Conservation (phyloP, 2,888 invertebrate species). For the Stictocephala bisonia region DNA sequence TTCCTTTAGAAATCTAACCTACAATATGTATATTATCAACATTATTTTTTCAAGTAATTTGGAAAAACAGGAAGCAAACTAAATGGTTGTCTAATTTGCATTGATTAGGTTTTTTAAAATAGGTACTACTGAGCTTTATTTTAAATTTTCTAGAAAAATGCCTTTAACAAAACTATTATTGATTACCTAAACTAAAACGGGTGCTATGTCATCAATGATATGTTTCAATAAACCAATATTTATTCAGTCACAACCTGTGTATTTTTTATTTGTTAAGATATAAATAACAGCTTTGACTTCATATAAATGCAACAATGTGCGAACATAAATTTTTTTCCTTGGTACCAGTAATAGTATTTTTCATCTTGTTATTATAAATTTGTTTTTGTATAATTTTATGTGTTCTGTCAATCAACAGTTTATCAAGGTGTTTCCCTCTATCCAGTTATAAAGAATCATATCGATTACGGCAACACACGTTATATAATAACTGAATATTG, state of each 20-base stretch:
- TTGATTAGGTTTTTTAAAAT: neutral
- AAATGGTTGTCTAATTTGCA: too few relatives aligned
- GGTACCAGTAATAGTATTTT: too few relatives aligned
- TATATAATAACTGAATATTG: too few relatives aligned
- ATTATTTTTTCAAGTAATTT: neutral
- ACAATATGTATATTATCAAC: neutral
- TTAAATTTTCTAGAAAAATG: neutral
- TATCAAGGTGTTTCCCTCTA: too few relatives aligned
- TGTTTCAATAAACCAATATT: neutral
- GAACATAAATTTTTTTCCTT: too few relatives aligned
- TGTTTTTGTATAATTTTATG: too few relatives aligned
- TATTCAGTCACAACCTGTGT: neutral
- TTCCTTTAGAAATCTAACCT: neutral
- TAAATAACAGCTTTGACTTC: neutral
- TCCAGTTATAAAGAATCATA: too few relatives aligned
- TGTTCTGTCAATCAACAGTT: too few relatives aligned
- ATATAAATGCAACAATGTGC: too few relatives aligned
- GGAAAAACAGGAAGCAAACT: too few relatives aligned
- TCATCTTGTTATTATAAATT: too few relatives aligned
- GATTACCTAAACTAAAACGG: neutral
- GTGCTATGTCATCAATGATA: slow-evolving; percentile 8
- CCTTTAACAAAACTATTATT: slow-evolving; percentile 21
- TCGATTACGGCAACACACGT: too few relatives aligned
- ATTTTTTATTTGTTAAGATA: slow-evolving; percentile 6
- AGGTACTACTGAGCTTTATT: neutral